Evolutionary conservation across 2,797 vertebrate species (phyloP).

Genomic region (Champsocephalus gunnari): DNA sequence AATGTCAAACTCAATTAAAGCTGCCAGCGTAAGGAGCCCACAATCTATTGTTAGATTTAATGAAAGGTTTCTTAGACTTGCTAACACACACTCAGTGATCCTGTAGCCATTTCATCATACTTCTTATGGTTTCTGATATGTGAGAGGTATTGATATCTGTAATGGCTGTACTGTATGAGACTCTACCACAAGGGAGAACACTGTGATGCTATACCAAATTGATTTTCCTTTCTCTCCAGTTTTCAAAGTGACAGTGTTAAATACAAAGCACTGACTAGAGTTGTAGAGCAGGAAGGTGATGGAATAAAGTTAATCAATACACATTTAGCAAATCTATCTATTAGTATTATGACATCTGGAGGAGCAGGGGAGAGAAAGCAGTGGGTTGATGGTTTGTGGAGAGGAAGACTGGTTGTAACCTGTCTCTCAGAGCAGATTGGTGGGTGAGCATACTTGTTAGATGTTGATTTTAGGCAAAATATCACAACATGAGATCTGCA

Average conservation of each 20-base stretch:
- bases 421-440: constrained; percentile 35
- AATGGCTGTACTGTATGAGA: constrained; percentile 12
- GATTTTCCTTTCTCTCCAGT: constrained; percentile 54
- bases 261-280: constrained; percentile 33
- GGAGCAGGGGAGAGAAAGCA: neutral
- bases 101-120: constrained; percentile 3
- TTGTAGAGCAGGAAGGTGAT: constrained; percentile 22
- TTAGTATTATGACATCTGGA: constrained; percentile 22
- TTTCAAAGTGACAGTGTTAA: constrained; percentile 44
- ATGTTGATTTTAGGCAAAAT: constrained; percentile 28
- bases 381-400: neutral
- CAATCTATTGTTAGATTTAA: constrained; percentile 34
- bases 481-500: constrained; percentile 33
- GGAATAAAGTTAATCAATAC: constrained; percentile 57
- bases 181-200: neutral
- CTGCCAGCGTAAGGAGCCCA: neutral
- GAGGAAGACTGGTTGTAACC: constrained; percentile 9
- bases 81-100: constrained; percentile 3
- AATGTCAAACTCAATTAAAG: constrained; percentile 50
- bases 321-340: constrained; percentile 49
- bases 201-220: constrained; percentile 28
- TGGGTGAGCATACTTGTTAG: constrained; percentile 17
- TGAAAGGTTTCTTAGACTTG: constrained; percentile 23
- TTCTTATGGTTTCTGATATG: constrained; percentile 29
- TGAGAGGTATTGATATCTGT: constrained; percentile 42